Base-by-base conservation (phyloP, 2,888 invertebrate genomes). In the Drosophila mettleri region DNA sequence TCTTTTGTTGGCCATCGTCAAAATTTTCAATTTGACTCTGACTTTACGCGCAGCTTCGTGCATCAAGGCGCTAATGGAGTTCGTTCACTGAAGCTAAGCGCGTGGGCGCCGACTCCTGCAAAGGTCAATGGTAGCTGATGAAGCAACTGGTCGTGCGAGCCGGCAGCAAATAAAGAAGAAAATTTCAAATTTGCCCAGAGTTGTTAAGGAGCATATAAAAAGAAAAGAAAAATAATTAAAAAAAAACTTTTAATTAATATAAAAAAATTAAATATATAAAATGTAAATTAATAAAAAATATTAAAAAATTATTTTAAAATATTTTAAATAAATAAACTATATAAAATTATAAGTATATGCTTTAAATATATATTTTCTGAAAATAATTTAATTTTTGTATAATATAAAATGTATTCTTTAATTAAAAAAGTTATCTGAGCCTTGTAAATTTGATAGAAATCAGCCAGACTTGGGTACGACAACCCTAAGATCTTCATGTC, bases 61-160 rank as follows among this genome's bases (percentile, higher is more conserved):
- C 33, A 60, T 20, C n/a, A 7, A 43, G 22, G 24, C 31, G 24
- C 41, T 33, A 39, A 46, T 43, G 0, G 29, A 61, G 69, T 74
- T 74, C 61, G 24, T 63, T 71, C 66, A 76, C 62, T 45, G 54
- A 12, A 10, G 41, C 36, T n/a, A 20, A n/a, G 33, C 46, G 58
- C 62, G 68, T 55, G 46, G 73, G 55, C 59, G 55, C 36, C 20
- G 38, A 9, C 78, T 65, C 64, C 64, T 69, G 41, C 27, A 69
- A 63, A 76, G 78, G 76, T 76, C 78, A 78, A 58, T 54, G 68
- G 58, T 58, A 48, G 69, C 34, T 36, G 51, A 8, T 48, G 18
- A 41, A 36, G 39, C 31, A 78, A 69, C 78, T 55, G 54, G 78
- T 69, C 59, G 59, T 51, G 43, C 16, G 38, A 10, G 66, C 20